A percentile compares a stretch with the other conserved stretches of the same genome.
phyloP scores from a whole-genome alignment of 2,888 invertebrate species.

The Rhagium mordax region DNA sequence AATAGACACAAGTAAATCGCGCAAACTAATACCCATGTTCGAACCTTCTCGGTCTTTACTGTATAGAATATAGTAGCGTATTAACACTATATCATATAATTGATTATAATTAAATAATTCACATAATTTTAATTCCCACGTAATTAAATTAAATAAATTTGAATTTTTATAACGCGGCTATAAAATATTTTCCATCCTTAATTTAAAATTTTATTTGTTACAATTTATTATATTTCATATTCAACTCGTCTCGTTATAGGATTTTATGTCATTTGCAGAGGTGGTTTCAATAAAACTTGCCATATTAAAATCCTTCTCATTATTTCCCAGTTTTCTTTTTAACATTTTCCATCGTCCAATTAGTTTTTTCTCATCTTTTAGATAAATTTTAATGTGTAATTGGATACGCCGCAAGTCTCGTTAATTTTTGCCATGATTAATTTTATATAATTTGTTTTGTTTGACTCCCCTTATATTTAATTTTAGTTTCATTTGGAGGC shows the following conservation, averaged over 20 bases:
- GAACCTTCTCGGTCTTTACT: no score
- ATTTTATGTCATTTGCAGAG: not conserved
- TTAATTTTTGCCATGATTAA: conserved; percentile 16
- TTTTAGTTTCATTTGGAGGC: not conserved
- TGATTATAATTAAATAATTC: no score
- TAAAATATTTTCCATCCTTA: not conserved
- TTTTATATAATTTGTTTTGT: conserved; percentile 2
- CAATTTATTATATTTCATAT: not conserved
- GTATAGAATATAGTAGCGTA: no score
- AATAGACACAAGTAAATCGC: no score
- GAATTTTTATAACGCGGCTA: no score
- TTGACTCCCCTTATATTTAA: conserved; percentile 2
- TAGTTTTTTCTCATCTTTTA: conserved; percentile 18
- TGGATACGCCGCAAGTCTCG: conserved; percentile 12
- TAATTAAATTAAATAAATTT: no score
- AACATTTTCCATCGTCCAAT: conserved; percentile 18
- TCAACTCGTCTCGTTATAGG: not conserved
- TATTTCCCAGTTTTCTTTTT: conserved; percentile 16
- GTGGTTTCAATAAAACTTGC: not conserved
- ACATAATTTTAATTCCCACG: no score
- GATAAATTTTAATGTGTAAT: conserved; percentile 17
- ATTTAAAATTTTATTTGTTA: not conserved
- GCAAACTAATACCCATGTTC: no score
- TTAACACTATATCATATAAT: no score
- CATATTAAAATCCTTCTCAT: conserved; percentile 7